Percentiles rank a stretch among this genome's conserved stretches.
phyloP scores from a whole-genome alignment of 2,113 vertebrate species.

The Grammomys surdaster region DNA sequence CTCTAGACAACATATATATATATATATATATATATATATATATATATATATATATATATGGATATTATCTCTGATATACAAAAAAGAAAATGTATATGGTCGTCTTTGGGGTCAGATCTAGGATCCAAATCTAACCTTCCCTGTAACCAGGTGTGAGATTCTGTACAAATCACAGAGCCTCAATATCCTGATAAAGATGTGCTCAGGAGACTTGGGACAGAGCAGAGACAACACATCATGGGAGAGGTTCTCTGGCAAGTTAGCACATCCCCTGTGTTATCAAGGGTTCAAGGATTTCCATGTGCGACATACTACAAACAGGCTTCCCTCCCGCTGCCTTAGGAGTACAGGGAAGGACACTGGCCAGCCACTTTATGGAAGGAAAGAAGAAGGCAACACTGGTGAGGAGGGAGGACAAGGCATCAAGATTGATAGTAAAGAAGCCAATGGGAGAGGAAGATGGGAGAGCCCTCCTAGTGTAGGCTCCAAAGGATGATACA shows the following conservation, averaged over 20 bases:
- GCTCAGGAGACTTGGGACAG: neutral
- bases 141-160: neutral
- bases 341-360: neutral
- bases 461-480: neutral
- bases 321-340: neutral
- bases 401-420: neutral
- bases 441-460: neutral
- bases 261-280: fast-evolving
- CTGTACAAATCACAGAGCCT: neutral
- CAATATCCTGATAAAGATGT: neutral
- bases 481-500: neutral
- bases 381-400: neutral
- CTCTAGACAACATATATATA: neutral
- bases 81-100: neutral
- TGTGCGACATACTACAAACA: fast-evolving
- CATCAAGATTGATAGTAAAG: neutral
- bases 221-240: fast-evolving
- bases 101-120: neutral
- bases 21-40: no score
- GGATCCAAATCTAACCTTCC: neutral
- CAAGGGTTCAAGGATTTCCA: neutral
- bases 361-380: neutral
- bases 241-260: fast-evolving
- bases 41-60: no score
- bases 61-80: no score